Evolutionary conservation across 2,797 vertebrate genomes (phyloP), one percentile per base, ranked within the genome.

Genomic region (Coracias cyanogaster): DNA sequence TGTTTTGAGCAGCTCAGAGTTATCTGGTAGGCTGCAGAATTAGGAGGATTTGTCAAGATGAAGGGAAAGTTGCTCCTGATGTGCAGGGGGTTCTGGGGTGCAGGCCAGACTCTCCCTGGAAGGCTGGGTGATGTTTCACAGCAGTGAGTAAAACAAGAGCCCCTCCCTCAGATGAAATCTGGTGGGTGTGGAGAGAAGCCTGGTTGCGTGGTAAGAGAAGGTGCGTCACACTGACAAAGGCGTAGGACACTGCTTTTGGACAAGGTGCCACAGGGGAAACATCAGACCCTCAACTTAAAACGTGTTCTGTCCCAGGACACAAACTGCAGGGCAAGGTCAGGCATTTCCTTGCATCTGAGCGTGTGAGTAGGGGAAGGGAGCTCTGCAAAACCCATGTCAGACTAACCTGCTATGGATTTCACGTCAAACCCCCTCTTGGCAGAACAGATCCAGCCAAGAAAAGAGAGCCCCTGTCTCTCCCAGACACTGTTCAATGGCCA

Each of bases 1-100:
- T 81, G 18, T 73, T 94, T 67, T 46, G 29, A 95, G 84, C 33
- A 64, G 86, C 72, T 90, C 49, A 31, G 69, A 67, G n/a, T 67
- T 95, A 74, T 49, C 82, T 2, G 6, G 48, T 33, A 77, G 89
- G 26, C 86, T 82, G 83, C 46, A 67, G 49, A 64, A 78, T 73
- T 24, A 73, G 82, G 52, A 91, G 78, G 69, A 93, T 95, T 92
- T 96, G 74, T 78, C 3, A 8, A 83, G 43, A 93, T 55, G 61
- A 92, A 89, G 43, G 82, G 61, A 81, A 85, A 83, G 69, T 74
- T 71, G 41, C 62, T 90, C 54, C 54, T 71, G 61, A 51, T 1
- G 12, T 66, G 76, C 1, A 0, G 12, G 13, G 24, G 6, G 9
- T 48, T 93, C 54, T 74, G 58, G 25, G 37, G 10, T 33, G 18